Conservation (phyloP, 2,113 vertebrate genomes). For the Salvelinus namaycush region DNA sequence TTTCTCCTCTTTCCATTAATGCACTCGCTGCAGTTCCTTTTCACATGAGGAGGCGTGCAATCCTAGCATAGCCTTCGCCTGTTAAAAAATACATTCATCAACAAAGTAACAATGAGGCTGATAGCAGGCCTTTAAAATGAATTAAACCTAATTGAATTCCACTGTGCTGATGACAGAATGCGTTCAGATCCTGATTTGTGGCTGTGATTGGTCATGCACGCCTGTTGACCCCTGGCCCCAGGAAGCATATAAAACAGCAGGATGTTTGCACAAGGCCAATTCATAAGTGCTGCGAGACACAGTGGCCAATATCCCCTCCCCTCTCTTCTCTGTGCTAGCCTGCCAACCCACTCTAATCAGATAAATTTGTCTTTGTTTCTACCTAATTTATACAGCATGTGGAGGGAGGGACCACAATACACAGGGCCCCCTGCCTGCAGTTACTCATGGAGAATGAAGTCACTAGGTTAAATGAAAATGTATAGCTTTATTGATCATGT, state of each 20-base stretch:
- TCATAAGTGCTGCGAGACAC: slow-evolving; percentile 49
- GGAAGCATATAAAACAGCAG: slow-evolving; percentile 71
- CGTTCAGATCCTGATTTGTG: slow-evolving; percentile 61
- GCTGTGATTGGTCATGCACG: slow-evolving; percentile 58
- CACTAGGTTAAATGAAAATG: slow-evolving; percentile 9
- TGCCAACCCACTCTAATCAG: slow-evolving; percentile 43
- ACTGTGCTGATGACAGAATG: slow-evolving; percentile 47
- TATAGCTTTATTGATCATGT: slow-evolving; percentile 27
- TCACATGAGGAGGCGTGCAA: too few relatives aligned
- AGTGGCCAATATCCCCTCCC: slow-evolving; percentile 12
- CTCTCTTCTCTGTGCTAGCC: neutral
- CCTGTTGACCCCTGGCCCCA: slow-evolving; percentile 58
- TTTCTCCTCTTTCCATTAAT: slow-evolving; percentile 30
- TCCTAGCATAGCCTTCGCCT: too few relatives aligned
- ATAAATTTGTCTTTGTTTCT: slow-evolving; percentile 51
- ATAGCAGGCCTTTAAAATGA: slow-evolving; percentile 32
- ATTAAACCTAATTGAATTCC: slow-evolving; percentile 54
- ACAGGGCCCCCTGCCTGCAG: neutral
- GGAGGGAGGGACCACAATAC: neutral
- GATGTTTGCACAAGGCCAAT: slow-evolving; percentile 68
- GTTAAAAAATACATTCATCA: slow-evolving; percentile 55
- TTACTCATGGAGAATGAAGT: slow-evolving; percentile 11
- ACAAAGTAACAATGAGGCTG: slow-evolving; percentile 29
- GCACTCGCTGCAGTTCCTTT: slow-evolving; percentile 13
- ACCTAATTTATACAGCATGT: slow-evolving; percentile 28